These are phyloP conservation scores for Anguilla japonica DNA, from an alignment of 2,113 vertebrate genomes.

Conservation along the genomic window DNA sequence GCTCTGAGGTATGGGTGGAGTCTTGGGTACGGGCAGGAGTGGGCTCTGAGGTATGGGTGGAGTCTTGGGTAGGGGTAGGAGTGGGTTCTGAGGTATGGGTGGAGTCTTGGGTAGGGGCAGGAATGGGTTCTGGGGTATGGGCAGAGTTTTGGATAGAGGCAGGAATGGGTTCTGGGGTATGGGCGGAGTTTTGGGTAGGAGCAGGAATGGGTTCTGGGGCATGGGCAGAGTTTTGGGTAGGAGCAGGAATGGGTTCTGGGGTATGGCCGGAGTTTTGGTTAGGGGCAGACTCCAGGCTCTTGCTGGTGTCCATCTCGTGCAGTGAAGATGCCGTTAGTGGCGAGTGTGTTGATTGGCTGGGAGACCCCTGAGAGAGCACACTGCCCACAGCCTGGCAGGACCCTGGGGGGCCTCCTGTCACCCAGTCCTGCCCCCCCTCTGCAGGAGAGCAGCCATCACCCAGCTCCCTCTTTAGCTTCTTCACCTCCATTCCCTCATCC, in stretches of 20 bases:
- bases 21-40: too few species aligned
- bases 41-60: too few species aligned
- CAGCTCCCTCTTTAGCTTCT: conserved; percentile 76
- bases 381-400: conserved; percentile 22
- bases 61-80: too few species aligned
- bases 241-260: conserved; percentile 6
- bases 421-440: background rate
- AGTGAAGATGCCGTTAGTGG: background rate
- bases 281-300: background rate
- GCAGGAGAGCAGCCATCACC: conserved; percentile 26
- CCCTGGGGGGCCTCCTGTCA: conserved; percentile 29
- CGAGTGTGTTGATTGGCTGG: background rate
- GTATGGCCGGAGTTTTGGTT: conserved; percentile 27
- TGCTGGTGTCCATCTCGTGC: background rate
- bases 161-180: background rate
- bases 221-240: conserved; percentile 22
- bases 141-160: background rate
- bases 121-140: conserved; percentile 25
- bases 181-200: background rate
- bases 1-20: too few species aligned
- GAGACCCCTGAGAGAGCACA: conserved; percentile 12
- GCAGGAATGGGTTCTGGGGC: conserved; percentile 21
- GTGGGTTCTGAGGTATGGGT: background rate
- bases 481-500: conserved; percentile 69
- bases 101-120: too few species aligned